These are phyloP conservation scores for Amphiprion ocellaris DNA, from an alignment of 2,113 vertebrate genomes.

Conservation along the genomic window DNA sequence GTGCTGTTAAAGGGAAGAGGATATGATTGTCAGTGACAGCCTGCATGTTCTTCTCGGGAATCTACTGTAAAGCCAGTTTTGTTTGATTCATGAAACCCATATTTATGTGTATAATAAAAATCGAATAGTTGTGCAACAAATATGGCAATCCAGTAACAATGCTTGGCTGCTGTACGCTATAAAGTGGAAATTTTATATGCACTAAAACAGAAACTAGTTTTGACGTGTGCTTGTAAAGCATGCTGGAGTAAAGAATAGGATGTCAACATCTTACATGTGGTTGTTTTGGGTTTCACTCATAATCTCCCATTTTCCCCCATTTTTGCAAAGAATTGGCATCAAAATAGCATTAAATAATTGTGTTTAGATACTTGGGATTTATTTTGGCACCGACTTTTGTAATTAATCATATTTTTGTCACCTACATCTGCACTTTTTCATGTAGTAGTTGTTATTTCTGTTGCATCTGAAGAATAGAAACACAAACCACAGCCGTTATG, in stretches of 20 bases:
- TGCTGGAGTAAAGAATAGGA: background rate
- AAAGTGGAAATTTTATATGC: background rate
- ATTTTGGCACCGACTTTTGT: background rate
- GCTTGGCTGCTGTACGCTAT: background rate
- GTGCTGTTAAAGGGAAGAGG: background rate
- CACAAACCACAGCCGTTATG: background rate
- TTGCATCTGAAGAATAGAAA: background rate
- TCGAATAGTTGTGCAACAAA: background rate
- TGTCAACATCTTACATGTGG: too few species aligned
- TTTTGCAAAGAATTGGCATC: too few species aligned
- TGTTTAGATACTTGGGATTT: too few species aligned
- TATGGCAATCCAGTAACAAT: background rate
- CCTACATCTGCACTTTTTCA: background rate
- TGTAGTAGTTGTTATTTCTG: background rate
- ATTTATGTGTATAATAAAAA: background rate
- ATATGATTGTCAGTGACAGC: constrained; percentile 19
- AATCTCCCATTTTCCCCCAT: too few species aligned
- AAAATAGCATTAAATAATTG: too few species aligned
- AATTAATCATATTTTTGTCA: background rate
- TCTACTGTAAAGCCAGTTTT: constrained; percentile 12
- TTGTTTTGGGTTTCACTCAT: too few species aligned
- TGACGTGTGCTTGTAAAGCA: too few species aligned
- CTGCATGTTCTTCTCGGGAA: constrained; percentile 25
- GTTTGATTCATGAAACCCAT: background rate
- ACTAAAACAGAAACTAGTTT: background rate